Conservation (phyloP, 2,888 invertebrate species). For the Conops quadrifasciatus region DNA sequence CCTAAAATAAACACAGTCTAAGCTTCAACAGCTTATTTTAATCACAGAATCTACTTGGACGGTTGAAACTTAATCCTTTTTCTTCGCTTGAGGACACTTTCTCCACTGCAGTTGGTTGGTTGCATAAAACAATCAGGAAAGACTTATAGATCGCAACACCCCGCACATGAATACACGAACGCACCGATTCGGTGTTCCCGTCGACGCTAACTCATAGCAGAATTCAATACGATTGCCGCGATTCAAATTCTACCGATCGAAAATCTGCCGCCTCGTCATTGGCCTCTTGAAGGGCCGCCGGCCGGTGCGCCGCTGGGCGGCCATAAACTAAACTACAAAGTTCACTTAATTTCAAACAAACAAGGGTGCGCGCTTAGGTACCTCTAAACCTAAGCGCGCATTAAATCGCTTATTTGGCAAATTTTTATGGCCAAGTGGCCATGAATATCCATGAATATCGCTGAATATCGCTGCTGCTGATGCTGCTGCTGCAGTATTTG, state of each 20-base stretch:
- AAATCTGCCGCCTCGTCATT: neutral
- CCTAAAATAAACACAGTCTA: slow-evolving; percentile 30
- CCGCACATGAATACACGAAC: too few relatives aligned
- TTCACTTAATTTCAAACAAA: neutral
- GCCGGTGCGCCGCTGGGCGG: neutral
- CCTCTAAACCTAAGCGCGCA: slow-evolving; percentile 25
- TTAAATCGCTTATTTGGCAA: slow-evolving; percentile 61
- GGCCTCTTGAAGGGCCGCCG: neutral
- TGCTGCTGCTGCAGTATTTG: slow-evolving; percentile 5
- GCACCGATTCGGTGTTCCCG: too few relatives aligned
- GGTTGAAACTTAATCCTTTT: neutral
- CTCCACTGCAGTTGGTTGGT: slow-evolving; percentile 36
- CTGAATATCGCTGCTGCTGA: slow-evolving; percentile 42
- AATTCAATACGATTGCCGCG: neutral
- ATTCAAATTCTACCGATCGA: too few relatives aligned
- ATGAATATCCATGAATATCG: too few relatives aligned
- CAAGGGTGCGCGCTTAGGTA: slow-evolving; percentile 11
- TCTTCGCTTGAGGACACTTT: slow-evolving; percentile 27
- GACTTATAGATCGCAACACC: neutral
- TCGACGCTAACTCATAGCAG: neutral
- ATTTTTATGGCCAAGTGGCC: slow-evolving; percentile 51
- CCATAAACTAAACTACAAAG: neutral
- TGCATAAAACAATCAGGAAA: too few relatives aligned
- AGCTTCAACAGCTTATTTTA: slow-evolving; percentile 30
- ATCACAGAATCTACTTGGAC: slow-evolving; percentile 19